Base-by-base conservation (phyloP, 2,113 vertebrate species). In the Formicarius rufipectus region DNA sequence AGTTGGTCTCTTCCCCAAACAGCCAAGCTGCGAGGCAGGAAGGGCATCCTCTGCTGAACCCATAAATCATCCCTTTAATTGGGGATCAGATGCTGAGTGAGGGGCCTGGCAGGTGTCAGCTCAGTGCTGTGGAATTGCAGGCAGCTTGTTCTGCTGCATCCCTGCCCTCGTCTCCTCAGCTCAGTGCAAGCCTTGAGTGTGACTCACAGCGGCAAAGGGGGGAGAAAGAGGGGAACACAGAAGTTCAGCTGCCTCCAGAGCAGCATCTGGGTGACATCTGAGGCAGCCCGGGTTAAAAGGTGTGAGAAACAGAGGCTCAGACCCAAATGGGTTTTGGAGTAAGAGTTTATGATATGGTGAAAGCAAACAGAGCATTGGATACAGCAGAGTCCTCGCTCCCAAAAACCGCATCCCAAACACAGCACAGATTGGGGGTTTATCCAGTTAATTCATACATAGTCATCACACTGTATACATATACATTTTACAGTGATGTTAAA, bases 21-120 rank as follows among this genome's bases (percentile, higher is more conserved):
- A 79, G 64, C 60, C 50, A 40, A 58, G 16, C 75, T 66, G 4
- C 3, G 28, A 85, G 44, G 42, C 21, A 81, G 68, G 49, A 44
- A 91, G 58, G 78, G 63, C 22, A 16, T 64, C 78, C 68, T 83
- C 88, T 77, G 40, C 89, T 87, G 58, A 73, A 73, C 10, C 30
- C 81, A 73, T 89, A 93, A 94, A 97, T 97, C 89, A 96, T 92
- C 15, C 55, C 31, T 77, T 94, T 96, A 97, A 96, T 90, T 96
- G 93, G 58, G 82, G 88, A 97, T 96, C 93, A 96, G 87, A 37
- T 93, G 90, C 84, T 60, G 86, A 74, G 91, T 28, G 93, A 87
- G 84, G 40, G 94, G 74, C 72, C 76, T 97, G 92, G 91, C 94
- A 97, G 81, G 81, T 97, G 89, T 79, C 96, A 90, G 23, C 92